These are phyloP conservation scores for Stenotaenia linearis DNA, from an alignment of 2,888 invertebrate genomes.

Conservation along the genomic window DNA sequence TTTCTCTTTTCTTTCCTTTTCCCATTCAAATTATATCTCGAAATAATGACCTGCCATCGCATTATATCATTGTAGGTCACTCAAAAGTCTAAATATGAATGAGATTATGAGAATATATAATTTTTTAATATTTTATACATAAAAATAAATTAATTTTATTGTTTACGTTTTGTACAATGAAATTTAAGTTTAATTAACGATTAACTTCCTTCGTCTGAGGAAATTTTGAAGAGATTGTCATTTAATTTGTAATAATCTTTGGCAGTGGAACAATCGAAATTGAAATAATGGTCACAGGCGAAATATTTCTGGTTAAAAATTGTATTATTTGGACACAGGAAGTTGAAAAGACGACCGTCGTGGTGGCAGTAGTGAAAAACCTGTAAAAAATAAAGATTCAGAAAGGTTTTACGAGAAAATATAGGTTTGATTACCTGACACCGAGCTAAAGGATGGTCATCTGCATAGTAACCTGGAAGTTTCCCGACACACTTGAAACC, in stretches of 20 bases:
- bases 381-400: background rate
- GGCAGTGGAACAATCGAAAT: constrained; percentile 35
- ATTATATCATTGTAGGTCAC: background rate
- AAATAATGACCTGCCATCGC: background rate
- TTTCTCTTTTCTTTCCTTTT: background rate
- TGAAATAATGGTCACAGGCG: constrained; percentile 35
- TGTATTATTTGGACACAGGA: constrained; percentile 34
- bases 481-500: constrained; percentile 32
- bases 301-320: constrained; percentile 34
- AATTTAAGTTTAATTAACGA: background rate
- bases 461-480: constrained; percentile 33
- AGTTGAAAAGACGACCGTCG: constrained; percentile 34
- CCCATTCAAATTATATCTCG: background rate
- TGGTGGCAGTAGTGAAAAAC: constrained; percentile 36
- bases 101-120: background rate
- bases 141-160: background rate
- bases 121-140: background rate
- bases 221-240: constrained; percentile 28
- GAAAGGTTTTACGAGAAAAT: background rate
- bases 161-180: background rate
- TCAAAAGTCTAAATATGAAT: background rate
- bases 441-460: constrained; percentile 32
- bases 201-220: constrained; percentile 27
- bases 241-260: constrained; percentile 34
- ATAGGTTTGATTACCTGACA: constrained; percentile 30